Percentiles rank a stretch among this genome's conserved stretches.
Evolutionary conservation across 2,113 vertebrate genomes (phyloP).

Genomic region (Nycticebus coucang): DNA sequence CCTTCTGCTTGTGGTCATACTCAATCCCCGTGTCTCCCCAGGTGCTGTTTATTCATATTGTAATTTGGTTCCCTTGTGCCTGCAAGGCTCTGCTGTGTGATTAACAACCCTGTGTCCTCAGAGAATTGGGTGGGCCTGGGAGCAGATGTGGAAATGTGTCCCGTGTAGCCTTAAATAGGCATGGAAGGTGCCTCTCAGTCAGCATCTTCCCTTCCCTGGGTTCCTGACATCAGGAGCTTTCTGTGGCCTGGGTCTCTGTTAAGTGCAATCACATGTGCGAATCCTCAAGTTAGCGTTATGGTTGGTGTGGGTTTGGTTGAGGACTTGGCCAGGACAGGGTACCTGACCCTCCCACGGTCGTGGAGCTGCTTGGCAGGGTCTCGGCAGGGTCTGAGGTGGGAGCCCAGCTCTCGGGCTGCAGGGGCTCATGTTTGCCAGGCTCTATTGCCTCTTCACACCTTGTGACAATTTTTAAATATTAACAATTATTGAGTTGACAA

Average conservation of each 20-base stretch:
- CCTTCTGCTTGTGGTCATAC: not conserved
- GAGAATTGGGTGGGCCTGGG: not conserved
- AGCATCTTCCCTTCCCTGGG: fast-evolving
- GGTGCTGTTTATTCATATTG: fast-evolving
- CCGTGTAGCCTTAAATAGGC: too few relatives aligned
- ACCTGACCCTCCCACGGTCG: fast-evolving
- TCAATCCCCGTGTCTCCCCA: fast-evolving
- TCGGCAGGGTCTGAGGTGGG: not conserved
- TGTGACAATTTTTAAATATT: too few relatives aligned
- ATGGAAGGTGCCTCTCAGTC: not conserved
- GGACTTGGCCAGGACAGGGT: not conserved
- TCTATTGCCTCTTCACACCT: not conserved
- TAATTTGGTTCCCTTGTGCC: not conserved
- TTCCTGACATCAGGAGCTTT: not conserved
- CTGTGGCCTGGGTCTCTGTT: too few relatives aligned
- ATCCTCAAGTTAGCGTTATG: not conserved
- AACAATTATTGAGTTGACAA: not conserved
- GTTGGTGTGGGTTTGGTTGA: not conserved
- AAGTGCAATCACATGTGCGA: fast-evolving
- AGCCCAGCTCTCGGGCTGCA: not conserved
- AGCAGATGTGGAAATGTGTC: not conserved
- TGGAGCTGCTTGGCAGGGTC: not conserved
- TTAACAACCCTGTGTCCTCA: not conserved
- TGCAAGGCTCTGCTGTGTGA: not conserved
- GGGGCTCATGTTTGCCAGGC: too few relatives aligned